These are phyloP conservation scores for Scaptodrosophila lebanonensis DNA, from an alignment of 1,140 invertebrate genomes.

Conservation along the genomic window DNA sequence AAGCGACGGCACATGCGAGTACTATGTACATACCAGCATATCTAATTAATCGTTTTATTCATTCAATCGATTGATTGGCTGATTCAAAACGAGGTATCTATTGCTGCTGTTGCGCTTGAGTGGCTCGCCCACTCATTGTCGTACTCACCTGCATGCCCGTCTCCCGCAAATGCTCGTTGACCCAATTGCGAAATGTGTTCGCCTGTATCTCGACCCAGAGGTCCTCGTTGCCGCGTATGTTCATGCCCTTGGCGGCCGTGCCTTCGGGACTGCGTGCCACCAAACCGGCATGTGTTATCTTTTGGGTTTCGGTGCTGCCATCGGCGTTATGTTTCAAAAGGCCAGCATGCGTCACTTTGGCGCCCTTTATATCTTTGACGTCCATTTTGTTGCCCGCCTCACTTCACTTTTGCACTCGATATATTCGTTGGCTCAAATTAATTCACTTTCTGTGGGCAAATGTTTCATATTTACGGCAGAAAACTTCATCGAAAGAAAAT, in stretches of 20 bases:
- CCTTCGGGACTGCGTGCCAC: slow-evolving; percentile 93
- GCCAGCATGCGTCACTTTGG: slow-evolving; percentile 76
- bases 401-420: slow-evolving; percentile 12
- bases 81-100: slow-evolving; percentile 19
- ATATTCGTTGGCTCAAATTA: slow-evolving; percentile 5
- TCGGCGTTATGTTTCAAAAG: slow-evolving; percentile 74
- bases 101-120: slow-evolving; percentile 27
- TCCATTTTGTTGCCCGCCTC: slow-evolving; percentile 51
- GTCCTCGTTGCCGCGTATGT: slow-evolving; percentile 94
- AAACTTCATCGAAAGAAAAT: slow-evolving; percentile 23
- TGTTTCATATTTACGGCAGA: slow-evolving; percentile 37
- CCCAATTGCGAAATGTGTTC: slow-evolving; percentile 98
- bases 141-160: slow-evolving; percentile 80
- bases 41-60: slow-evolving; percentile 8
- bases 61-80: slow-evolving; percentile 31
- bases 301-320: slow-evolving; percentile 75
- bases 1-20: slow-evolving; percentile 2
- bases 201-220: slow-evolving; percentile 98
- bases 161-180: slow-evolving; percentile 94
- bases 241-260: slow-evolving; percentile 93
- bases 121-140: slow-evolving; percentile 5
- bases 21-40: not conserved
- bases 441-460: slow-evolving; percentile 21
- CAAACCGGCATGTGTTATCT: slow-evolving; percentile 83
- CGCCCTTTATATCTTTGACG: slow-evolving; percentile 77